phyloP scores from a whole-genome alignment of 2,113 vertebrate species.

The Scytalopus superciliaris region DNA sequence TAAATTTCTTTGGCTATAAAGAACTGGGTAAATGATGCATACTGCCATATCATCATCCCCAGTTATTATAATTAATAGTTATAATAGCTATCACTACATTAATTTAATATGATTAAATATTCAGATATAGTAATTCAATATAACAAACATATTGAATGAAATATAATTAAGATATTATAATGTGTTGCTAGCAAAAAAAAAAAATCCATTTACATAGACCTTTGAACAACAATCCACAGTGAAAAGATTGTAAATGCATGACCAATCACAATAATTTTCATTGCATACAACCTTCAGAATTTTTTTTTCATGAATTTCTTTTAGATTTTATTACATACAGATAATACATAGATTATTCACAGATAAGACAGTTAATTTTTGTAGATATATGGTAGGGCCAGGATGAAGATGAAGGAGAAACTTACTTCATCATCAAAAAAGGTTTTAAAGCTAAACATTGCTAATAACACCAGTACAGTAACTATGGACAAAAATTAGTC shows the following conservation, averaged over 20 bases:
- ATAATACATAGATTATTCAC: background rate
- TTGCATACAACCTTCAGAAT: background rate
- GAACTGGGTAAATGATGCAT: background rate
- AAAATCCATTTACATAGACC: background rate
- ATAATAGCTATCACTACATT: background rate
- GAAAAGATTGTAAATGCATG: background rate
- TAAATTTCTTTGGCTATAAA: background rate
- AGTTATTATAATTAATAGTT: background rate
- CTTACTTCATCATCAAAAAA: background rate
- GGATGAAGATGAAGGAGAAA: background rate
- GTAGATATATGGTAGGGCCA: background rate
- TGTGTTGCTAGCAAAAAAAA: background rate
- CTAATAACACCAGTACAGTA: background rate
- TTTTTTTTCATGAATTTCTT: background rate
- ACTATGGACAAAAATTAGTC: background rate
- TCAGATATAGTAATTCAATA: background rate
- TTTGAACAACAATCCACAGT: background rate
- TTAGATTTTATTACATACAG: background rate
- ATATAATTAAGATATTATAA: background rate
- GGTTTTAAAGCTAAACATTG: background rate
- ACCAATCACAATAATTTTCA: background rate
- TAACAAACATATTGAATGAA: background rate
- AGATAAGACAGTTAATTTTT: background rate
- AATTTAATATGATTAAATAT: background rate
- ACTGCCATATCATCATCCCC: fast-evolving